Conservation (phyloP, 2,113 vertebrate genomes). For the Cephalopterus ornatus region DNA sequence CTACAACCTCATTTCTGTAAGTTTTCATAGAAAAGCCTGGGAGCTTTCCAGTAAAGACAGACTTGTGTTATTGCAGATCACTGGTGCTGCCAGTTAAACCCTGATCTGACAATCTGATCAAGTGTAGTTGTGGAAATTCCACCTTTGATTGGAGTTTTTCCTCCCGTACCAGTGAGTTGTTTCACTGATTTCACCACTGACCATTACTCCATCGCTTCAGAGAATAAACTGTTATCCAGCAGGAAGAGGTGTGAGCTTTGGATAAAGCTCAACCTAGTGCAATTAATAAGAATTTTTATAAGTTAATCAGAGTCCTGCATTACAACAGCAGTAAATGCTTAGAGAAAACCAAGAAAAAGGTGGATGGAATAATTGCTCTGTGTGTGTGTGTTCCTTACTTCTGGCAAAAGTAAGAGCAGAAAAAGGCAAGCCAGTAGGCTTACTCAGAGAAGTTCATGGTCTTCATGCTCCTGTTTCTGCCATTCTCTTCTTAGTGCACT, state of each 20-base stretch:
- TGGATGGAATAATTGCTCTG: neutral
- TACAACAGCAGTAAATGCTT: neutral
- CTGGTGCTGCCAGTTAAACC: neutral
- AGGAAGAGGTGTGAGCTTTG: neutral
- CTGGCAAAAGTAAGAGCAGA: neutral
- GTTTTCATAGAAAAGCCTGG: neutral
- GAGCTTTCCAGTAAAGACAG: neutral
- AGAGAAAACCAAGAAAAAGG: neutral
- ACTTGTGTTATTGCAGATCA: neutral
- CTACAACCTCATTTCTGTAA: neutral
- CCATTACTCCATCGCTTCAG: neutral
- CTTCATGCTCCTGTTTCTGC: neutral
- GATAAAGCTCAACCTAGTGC: neutral
- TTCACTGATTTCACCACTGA: neutral
- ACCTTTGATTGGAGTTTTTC: neutral
- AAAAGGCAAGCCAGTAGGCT: neutral
- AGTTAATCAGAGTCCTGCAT: neutral
- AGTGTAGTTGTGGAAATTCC: neutral
- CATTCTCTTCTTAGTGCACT: neutral
- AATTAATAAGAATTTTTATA: neutral
- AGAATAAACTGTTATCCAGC: neutral
- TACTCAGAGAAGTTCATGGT: accelerated
- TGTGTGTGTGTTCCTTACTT: neutral
- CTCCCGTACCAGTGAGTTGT: neutral
- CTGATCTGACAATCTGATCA: neutral